Evolutionary conservation across 1,140 invertebrate species (phyloP), one percentile per base, ranked within the genome.

Genomic region (Hycleus cichorii): DNA sequence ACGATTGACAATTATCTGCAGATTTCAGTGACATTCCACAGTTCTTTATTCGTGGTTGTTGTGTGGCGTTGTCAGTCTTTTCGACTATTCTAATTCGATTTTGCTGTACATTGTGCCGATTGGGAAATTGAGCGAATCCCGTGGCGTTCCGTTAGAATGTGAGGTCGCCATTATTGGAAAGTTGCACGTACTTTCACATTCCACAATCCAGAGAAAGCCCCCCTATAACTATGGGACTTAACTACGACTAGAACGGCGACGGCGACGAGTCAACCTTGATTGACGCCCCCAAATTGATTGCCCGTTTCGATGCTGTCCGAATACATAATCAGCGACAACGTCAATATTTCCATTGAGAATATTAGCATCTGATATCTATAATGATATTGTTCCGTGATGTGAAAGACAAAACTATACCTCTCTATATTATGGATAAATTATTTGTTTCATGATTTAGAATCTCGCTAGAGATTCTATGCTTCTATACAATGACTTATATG

Each of bases 341-440:
- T 55, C 58, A 55, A 59, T 59, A 55, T 59, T 59, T 55, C 58
- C 51, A 59, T 48, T 55, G 58, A 55, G 52, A 55, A 64, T 64
- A 64, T 64, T 64, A 57, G 53, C 58, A 60, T 64, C 60, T 56
- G 58, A 64, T 64, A 64, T 58, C 55, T 60, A 57, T 60, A 64
- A 64, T 60, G 62, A 64, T 58, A 53, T 50, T 54, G 59, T 60
- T 53, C 50, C 54, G 58, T 60, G 62, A 64, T 50, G 50, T 48
- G 58, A 64, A 60, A 59, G 48, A 55, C 43, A 54, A 58, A 49
- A 32, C 32, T 32, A 32, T 32, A 32, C 4, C 4, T 18, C 18
- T 18, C 48, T 42, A 26, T 52, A 48, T 42, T 48, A 27, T 27
- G 47, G 7, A 32, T 7, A 7, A 32, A 32, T 32, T 47, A 50